phyloP scores from a whole-genome alignment of 2,888 invertebrate species.

The Sphinx pinastri region DNA sequence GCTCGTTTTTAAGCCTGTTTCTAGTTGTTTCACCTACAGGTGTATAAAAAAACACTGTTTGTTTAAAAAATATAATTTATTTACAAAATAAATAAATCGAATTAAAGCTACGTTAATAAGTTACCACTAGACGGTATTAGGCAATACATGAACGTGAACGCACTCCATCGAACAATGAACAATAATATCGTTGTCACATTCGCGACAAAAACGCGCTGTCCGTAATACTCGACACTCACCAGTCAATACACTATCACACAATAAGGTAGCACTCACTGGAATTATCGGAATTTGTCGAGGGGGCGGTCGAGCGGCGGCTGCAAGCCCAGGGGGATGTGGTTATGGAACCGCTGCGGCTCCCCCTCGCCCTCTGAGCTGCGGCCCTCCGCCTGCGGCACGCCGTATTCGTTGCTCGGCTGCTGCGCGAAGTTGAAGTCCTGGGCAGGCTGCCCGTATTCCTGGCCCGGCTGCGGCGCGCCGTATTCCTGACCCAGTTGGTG shows the following conservation, averaged over 20 bases:
- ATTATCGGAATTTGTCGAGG: slow-evolving; percentile 74
- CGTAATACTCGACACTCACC: background rate
- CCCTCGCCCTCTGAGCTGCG: slow-evolving; percentile 60
- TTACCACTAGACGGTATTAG: slow-evolving; percentile 50
- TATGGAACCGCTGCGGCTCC: slow-evolving; percentile 62
- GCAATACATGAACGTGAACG: slow-evolving; percentile 55
- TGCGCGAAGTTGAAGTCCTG: slow-evolving; percentile 43
- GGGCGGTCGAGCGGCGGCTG: slow-evolving; percentile 77
- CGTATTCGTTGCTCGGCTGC: slow-evolving; percentile 60
- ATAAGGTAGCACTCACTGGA: slow-evolving; percentile 34
- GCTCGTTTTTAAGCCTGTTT: too few species aligned
- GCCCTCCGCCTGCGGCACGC: slow-evolving; percentile 68
- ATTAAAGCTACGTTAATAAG: slow-evolving; percentile 57
- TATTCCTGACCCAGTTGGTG: slow-evolving; percentile 53
- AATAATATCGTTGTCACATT: slow-evolving; percentile 24
- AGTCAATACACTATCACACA: slow-evolving; percentile 42
- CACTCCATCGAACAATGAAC: slow-evolving; percentile 29
- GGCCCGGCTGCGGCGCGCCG: slow-evolving; percentile 45
- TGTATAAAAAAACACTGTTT: slow-evolving; percentile 6
- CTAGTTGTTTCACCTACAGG: too few species aligned
- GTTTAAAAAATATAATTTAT: slow-evolving; percentile 40
- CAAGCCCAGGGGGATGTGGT: slow-evolving; percentile 75
- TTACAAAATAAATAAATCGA: slow-evolving; percentile 55
- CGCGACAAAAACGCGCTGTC: slow-evolving; percentile 6
- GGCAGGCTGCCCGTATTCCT: slow-evolving; percentile 41